Conservation (phyloP, 2,888 invertebrate genomes). For the Lasioglossum malachurum region DNA sequence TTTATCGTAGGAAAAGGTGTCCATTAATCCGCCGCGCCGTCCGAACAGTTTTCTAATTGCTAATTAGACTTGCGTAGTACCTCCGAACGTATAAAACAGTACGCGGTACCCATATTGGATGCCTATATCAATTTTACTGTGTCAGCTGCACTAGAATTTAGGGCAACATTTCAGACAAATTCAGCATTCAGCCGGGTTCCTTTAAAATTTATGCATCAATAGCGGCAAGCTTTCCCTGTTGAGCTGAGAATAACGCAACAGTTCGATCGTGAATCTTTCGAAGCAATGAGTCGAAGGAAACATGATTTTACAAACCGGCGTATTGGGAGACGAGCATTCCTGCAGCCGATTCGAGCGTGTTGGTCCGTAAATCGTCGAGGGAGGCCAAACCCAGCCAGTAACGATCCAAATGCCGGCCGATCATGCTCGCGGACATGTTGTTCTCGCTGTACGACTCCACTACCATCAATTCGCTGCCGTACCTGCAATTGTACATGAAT, state of each 20-base stretch:
- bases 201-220: not conserved
- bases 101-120: not conserved
- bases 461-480: constrained; percentile 97
- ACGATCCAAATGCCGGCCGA: constrained; percentile 89
- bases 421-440: constrained; percentile 94
- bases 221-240: not conserved
- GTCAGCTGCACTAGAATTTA: not conserved
- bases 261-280: not conserved
- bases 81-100: not conserved
- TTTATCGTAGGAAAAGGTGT: constrained; percentile 42
- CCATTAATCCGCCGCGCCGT: constrained; percentile 3
- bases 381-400: constrained; percentile 97
- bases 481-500: constrained; percentile 87
- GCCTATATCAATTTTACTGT: not conserved
- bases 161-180: not conserved
- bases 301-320: constrained; percentile 87
- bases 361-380: constrained; percentile 95
- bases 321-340: constrained; percentile 96
- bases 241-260: not conserved
- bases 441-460: constrained; percentile 96
- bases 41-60: constrained; percentile 17
- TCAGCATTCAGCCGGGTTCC: not conserved
- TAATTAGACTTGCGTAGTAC: not conserved
- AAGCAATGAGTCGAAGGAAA: constrained; percentile 15
- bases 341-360: constrained; percentile 97